These are phyloP conservation scores for Tinea pellionella DNA, from an alignment of 2,888 invertebrate genomes.

Conservation along the genomic window DNA sequence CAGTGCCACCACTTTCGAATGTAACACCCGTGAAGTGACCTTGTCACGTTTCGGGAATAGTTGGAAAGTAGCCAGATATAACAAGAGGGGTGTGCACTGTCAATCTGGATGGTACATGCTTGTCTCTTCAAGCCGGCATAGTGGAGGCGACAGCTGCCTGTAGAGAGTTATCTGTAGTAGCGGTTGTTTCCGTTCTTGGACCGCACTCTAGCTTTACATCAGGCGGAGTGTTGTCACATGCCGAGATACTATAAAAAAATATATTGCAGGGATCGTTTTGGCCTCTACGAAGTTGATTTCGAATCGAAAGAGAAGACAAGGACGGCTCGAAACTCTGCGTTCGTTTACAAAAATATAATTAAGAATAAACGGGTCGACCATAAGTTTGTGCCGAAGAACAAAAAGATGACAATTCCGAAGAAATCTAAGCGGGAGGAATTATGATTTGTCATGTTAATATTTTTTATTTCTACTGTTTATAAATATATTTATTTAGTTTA, in stretches of 20 bases:
- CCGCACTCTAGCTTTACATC: too few species aligned
- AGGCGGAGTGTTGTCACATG: too few species aligned
- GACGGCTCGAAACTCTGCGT: constrained; percentile 71
- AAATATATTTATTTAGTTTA: not conserved
- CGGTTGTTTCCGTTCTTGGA: too few species aligned
- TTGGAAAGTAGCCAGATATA: too few species aligned
- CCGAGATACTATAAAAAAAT: not conserved
- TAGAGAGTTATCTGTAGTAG: too few species aligned
- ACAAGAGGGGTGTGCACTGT: too few species aligned
- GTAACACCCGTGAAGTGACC: too few species aligned
- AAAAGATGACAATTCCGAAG: constrained; percentile 25
- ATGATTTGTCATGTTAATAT: not conserved
- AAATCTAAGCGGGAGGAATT: not conserved
- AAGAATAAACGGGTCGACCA: constrained; percentile 33
- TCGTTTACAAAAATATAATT: constrained; percentile 61
- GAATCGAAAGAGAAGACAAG: constrained; percentile 68
- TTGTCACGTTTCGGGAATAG: too few species aligned
- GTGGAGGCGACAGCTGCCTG: too few species aligned
- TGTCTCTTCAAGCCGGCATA: too few species aligned
- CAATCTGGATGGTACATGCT: too few species aligned
- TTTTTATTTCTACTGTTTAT: not conserved
- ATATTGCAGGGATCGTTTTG: constrained; percentile 68
- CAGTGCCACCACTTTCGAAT: too few species aligned
- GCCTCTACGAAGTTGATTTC: constrained; percentile 77
- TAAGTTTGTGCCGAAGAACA: constrained; percentile 31